These are phyloP conservation scores for Scomberomorus guttatus DNA, from an alignment of 2,797 vertebrate genomes.

Conservation along the genomic window DNA sequence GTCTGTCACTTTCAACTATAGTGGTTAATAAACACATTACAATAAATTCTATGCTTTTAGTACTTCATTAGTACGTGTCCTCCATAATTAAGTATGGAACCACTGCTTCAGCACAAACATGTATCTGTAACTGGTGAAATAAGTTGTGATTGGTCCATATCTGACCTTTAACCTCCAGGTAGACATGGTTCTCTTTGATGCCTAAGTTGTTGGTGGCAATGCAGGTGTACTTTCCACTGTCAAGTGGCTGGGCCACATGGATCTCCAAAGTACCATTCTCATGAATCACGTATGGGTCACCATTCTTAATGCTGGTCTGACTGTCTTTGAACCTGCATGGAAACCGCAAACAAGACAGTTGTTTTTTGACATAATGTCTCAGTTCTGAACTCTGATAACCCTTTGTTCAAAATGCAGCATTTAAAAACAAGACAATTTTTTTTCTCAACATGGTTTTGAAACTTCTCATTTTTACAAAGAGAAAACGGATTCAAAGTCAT, in stretches of 20 bases:
- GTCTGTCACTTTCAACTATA: neutral
- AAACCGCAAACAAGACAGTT: neutral
- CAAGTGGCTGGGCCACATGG: slow-evolving; percentile 88
- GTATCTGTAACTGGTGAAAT: neutral
- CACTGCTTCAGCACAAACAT: neutral
- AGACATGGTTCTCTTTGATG: slow-evolving; percentile 91
- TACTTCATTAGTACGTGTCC: too few species aligned
- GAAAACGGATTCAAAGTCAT: neutral
- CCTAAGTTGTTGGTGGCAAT: slow-evolving; percentile 94
- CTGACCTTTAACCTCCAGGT: slow-evolving; percentile 96
- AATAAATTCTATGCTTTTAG: too few species aligned
- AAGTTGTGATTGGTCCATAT: neutral
- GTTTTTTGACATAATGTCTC: neutral
- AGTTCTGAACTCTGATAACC: neutral
- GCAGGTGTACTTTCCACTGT: slow-evolving; percentile 94
- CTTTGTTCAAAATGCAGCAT: neutral
- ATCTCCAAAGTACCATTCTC: slow-evolving; percentile 96
- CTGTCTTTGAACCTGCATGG: slow-evolving; percentile 92
- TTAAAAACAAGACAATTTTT: neutral
- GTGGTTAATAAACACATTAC: too few species aligned
- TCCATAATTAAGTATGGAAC: too few species aligned
- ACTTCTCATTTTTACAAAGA: neutral
- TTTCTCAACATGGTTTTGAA: neutral
- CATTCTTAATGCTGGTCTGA: slow-evolving; percentile 88
- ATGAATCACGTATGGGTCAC: slow-evolving; percentile 91